Percentiles rank a stretch among this genome's conserved stretches.
These are phyloP conservation scores for Drosophila colorata DNA, from an alignment of 2,888 invertebrate species.

Conservation along the genomic window DNA sequence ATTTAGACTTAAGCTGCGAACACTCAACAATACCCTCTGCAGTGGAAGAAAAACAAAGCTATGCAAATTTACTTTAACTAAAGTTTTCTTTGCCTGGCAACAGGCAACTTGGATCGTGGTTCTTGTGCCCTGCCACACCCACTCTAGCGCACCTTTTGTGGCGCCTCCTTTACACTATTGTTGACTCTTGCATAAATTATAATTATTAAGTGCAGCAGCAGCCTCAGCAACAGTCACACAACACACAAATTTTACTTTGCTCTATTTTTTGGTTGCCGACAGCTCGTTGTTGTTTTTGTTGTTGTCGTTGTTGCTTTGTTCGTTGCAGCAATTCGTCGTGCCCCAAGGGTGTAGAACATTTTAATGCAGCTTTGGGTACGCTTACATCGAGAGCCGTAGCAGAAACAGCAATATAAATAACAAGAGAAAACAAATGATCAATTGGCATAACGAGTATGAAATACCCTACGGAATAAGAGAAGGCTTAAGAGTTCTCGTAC, in stretches of 20 bases:
- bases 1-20: too few species aligned
- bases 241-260: conserved; percentile 45
- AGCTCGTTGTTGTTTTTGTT: conserved; percentile 8
- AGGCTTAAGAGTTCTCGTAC: background rate
- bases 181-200: conserved; percentile 70
- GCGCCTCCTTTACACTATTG: conserved; percentile 46
- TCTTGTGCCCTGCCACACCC: conserved; percentile 3
- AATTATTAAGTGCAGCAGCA: conserved; percentile 65
- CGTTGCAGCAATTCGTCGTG: conserved; percentile 31
- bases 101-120: conserved; percentile 8
- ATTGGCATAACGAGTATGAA: background rate
- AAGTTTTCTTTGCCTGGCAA: conserved; percentile 24
- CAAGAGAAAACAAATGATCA: background rate
- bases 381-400: conserved; percentile 5
- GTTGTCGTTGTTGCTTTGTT: conserved; percentile 10
- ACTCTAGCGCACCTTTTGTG: conserved; percentile 31
- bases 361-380: conserved; percentile 46
- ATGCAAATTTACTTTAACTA: conserved; percentile 36
- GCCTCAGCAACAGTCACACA: conserved; percentile 18
- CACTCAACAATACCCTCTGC: conserved; percentile 3
- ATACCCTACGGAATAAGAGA: background rate
- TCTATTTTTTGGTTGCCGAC: conserved; percentile 40
- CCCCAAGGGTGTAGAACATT: conserved; percentile 46
- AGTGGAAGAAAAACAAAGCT: conserved; percentile 21
- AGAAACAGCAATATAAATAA: conserved; percentile 5